phyloP scores from a whole-genome alignment of 2,797 vertebrate species.

The Lates japonicus region DNA sequence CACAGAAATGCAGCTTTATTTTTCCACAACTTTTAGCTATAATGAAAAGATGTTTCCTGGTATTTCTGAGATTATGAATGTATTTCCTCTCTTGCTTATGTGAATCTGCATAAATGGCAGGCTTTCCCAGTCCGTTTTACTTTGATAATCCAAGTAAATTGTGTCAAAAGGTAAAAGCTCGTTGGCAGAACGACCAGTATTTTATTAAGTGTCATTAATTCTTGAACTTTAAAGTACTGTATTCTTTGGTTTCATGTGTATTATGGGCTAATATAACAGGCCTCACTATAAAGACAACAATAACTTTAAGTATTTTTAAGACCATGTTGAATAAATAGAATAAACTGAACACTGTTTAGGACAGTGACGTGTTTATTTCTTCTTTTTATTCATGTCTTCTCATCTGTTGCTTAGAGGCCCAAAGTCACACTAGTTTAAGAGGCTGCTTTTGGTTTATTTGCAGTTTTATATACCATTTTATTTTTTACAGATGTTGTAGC shows the following conservation, averaged over 20 bases:
- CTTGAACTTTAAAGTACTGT: constrained; percentile 21
- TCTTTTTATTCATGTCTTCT: background rate
- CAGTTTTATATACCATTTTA: background rate
- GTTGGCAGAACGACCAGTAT: background rate
- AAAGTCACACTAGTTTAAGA: too few species aligned
- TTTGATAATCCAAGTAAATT: background rate
- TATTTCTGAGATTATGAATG: constrained; percentile 44
- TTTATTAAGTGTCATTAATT: background rate
- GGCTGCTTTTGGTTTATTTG: background rate
- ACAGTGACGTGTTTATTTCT: background rate
- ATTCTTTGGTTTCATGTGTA: constrained; percentile 10
- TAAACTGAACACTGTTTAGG: background rate
- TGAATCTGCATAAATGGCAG: background rate
- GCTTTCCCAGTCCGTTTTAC: background rate
- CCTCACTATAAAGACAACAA: constrained; percentile 15
- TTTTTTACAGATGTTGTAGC: background rate
- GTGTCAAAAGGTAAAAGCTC: background rate
- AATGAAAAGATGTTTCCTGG: background rate
- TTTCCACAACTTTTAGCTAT: background rate
- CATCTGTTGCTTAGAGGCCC: too few species aligned
- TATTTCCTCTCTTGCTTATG: too few species aligned
- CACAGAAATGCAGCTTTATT: constrained; percentile 12
- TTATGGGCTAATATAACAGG: background rate
- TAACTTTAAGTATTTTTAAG: constrained; percentile 31
- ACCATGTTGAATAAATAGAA: constrained; percentile 30